These are phyloP conservation scores for Rousettus leschenaultii DNA, from an alignment of 2,113 vertebrate species.

Conservation along the genomic window DNA sequence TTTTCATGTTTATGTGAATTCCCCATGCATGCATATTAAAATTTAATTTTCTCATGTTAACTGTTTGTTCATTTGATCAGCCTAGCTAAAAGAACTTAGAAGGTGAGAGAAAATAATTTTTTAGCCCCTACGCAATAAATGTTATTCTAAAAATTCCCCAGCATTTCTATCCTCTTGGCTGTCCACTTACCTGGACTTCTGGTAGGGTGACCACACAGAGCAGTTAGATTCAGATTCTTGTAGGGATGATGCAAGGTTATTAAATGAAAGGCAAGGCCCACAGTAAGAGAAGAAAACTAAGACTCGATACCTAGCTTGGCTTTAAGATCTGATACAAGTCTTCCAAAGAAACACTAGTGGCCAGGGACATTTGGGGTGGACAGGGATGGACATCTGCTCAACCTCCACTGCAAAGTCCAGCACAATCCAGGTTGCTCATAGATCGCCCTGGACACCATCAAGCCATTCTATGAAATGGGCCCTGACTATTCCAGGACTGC, in stretches of 20 bases:
- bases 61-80: background rate
- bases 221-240: background rate
- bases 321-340: background rate
- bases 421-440: background rate
- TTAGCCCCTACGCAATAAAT: background rate
- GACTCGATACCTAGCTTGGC: background rate
- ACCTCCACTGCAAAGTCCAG: background rate
- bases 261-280: background rate
- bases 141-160: background rate
- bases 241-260: background rate
- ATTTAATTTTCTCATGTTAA: background rate
- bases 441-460: background rate
- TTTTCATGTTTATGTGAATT: background rate
- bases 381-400: background rate
- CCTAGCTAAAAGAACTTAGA: background rate
- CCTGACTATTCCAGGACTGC: background rate
- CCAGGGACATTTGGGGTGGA: too few species aligned
- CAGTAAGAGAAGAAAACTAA: background rate
- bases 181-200: background rate
- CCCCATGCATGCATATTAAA: background rate
- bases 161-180: background rate
- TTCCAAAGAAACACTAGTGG: background rate
- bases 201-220: rapidly evolving
- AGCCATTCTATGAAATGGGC: background rate
- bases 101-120: background rate